Percentiles rank a stretch among this genome's conserved stretches.
Evolutionary conservation across 1,140 invertebrate genomes (phyloP).

Genomic region (Lamellibrachia luymesi): DNA sequence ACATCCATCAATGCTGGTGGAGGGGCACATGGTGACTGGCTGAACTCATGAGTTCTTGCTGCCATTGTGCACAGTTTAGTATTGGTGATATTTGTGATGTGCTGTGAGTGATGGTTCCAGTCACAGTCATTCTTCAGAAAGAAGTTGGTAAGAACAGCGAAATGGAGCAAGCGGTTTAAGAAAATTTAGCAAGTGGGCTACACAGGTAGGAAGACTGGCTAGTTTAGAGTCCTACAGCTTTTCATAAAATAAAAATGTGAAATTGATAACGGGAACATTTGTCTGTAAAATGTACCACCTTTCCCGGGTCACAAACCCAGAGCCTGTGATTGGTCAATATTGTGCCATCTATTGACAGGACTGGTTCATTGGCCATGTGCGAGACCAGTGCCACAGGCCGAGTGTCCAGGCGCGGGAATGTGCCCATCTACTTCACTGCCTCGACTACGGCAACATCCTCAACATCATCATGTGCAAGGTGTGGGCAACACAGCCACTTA

Average conservation of each 20-base stretch:
- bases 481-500: conserved; percentile 8
- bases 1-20: too few species aligned
- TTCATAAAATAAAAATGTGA: not conserved
- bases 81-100: too few species aligned
- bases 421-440: conserved; percentile 63
- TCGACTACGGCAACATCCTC: conserved; percentile 65
- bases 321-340: conserved; percentile 24
- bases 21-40: too few species aligned
- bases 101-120: too few species aligned
- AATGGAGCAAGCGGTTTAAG: not conserved
- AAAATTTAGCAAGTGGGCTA: not conserved
- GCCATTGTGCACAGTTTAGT: too few species aligned
- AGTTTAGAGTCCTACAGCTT: not conserved
- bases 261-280: not conserved
- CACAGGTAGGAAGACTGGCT: too few species aligned
- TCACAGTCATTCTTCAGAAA: not conserved
- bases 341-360: conserved; percentile 42
- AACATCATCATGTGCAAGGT: conserved; percentile 62
- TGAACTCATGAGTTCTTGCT: too few species aligned
- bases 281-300: not conserved
- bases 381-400: conserved; percentile 58
- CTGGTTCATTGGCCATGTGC: conserved; percentile 49
- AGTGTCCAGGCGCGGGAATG: conserved; percentile 60
- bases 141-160: not conserved
- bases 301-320: not conserved